A percentile compares a stretch with the other conserved stretches of the same genome.
Evolutionary conservation across 2,888 invertebrate genomes (phyloP).

Genomic region (Coenonympha glycerion): DNA sequence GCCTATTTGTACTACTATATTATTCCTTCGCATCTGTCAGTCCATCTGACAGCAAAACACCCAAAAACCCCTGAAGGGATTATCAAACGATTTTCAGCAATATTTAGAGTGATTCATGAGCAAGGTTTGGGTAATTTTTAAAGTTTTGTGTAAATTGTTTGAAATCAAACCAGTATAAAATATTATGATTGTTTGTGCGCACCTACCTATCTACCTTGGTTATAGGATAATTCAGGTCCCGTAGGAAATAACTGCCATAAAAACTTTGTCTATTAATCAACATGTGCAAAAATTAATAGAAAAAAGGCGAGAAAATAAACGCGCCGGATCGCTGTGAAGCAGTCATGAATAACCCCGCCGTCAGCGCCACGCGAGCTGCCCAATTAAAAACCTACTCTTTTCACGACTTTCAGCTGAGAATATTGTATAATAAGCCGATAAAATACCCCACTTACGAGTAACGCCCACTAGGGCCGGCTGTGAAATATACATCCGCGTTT

Average conservation of each 20-base stretch:
- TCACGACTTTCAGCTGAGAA: slow-evolving; percentile 76
- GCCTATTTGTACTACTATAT: too few relatives aligned
- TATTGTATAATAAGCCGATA: slow-evolving; percentile 76
- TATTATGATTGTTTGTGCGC: too few relatives aligned
- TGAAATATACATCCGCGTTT: slow-evolving; percentile 73
- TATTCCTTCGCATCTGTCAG: too few relatives aligned
- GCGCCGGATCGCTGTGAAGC: slow-evolving; percentile 64
- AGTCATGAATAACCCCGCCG: slow-evolving; percentile 73
- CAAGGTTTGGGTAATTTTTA: too few relatives aligned
- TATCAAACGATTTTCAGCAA: too few relatives aligned
- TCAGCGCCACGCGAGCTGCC: slow-evolving; percentile 71
- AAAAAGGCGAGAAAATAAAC: slow-evolving; percentile 46
- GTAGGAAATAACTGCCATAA: not conserved
- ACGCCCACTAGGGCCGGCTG: slow-evolving; percentile 59
- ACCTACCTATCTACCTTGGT: too few relatives aligned
- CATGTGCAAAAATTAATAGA: slow-evolving; percentile 14
- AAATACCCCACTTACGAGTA: slow-evolving; percentile 76
- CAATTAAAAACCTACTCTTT: slow-evolving; percentile 76
- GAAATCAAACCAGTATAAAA: too few relatives aligned
- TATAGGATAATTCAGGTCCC: too few relatives aligned
- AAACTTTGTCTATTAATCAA: slow-evolving; percentile 7
- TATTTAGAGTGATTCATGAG: too few relatives aligned
- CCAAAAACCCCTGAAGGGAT: too few relatives aligned
- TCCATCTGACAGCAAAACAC: too few relatives aligned
- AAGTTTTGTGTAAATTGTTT: too few relatives aligned